These are phyloP conservation scores for Oostethus manadensis DNA, from an alignment of 2,113 vertebrate genomes.

Conservation along the genomic window DNA sequence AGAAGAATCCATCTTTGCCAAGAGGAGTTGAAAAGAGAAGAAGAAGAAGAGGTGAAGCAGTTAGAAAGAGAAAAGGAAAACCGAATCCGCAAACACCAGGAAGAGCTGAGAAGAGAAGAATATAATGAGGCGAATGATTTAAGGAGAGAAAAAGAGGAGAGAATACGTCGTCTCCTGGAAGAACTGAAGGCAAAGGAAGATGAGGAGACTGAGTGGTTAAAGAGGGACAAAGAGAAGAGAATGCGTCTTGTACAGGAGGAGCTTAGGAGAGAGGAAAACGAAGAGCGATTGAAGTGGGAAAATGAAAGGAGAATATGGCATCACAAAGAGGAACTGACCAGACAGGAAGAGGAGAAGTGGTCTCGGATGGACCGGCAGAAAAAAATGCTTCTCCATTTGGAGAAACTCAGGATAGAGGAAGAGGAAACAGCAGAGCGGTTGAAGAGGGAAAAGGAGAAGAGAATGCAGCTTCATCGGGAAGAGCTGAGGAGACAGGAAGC, in stretches of 20 bases:
- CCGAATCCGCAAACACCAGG: neutral
- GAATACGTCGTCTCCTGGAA: conserved; percentile 10
- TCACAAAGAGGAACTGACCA: neutral
- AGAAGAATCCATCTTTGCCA: neutral
- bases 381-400: conserved; percentile 28
- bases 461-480: conserved; percentile 44
- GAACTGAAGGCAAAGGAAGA: neutral
- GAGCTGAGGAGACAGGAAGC: neutral
- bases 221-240: conserved; percentile 7
- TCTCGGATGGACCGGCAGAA: neutral
- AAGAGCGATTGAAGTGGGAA: conserved; percentile 1
- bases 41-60: neutral
- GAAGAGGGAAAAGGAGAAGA: conserved; percentile 67
- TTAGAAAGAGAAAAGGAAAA: neutral
- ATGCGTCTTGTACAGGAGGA: conserved; percentile 17
- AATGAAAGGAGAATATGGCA: neutral
- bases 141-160: neutral
- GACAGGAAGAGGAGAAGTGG: conserved; percentile 8
- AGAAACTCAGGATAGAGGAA: conserved; percentile 40
- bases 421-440: conserved; percentile 66
- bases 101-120: conserved; percentile 4
- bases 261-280: conserved; percentile 2
- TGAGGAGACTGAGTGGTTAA: neutral
- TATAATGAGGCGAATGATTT: neutral
- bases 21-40: neutral